Evolutionary conservation across 2,113 vertebrate genomes (phyloP).

Genomic region (Solenodon paradoxus): DNA sequence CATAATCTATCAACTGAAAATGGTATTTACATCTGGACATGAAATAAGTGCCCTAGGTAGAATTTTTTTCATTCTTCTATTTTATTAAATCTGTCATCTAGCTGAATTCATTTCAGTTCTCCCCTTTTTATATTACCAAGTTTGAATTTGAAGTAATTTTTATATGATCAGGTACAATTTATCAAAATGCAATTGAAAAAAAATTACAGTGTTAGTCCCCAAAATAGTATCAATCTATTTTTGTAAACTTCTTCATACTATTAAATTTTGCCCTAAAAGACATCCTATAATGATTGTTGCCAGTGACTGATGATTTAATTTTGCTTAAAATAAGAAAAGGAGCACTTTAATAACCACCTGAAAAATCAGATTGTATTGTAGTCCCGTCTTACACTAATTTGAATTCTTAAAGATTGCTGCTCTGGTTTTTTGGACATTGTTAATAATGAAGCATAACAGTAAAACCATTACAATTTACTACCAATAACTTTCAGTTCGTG

Average conservation of each 20-base stretch:
- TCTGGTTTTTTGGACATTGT: constrained; percentile 76
- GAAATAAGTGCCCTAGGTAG: constrained; percentile 83
- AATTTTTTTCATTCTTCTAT: constrained; percentile 82
- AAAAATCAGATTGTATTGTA: constrained; percentile 76
- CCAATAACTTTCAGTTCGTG: constrained; percentile 76
- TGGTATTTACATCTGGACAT: constrained; percentile 80
- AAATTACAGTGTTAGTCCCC: constrained; percentile 81
- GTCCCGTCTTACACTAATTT: constrained; percentile 82
- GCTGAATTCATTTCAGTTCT: constrained; percentile 83
- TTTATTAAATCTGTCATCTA: constrained; percentile 84
- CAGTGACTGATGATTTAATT: constrained; percentile 84
- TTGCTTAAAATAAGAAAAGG: constrained; percentile 80
- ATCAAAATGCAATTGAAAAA: constrained; percentile 82
- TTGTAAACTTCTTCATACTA: constrained; percentile 85
- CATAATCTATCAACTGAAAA: constrained; percentile 78
- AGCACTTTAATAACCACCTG: constrained; percentile 83
- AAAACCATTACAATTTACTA: constrained; percentile 74
- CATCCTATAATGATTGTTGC: constrained; percentile 81
- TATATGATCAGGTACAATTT: constrained; percentile 87
- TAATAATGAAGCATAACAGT: constrained; percentile 79
- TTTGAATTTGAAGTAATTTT: constrained; percentile 86
- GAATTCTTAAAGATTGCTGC: constrained; percentile 82
- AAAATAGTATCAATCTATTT: constrained; percentile 86
- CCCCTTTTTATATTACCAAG: constrained; percentile 86
- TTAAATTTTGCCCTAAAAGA: constrained; percentile 85